Evolutionary conservation across 1,140 invertebrate species (phyloP), one percentile per base, ranked within the genome.

Genomic region (Rhagoletis zephyria): DNA sequence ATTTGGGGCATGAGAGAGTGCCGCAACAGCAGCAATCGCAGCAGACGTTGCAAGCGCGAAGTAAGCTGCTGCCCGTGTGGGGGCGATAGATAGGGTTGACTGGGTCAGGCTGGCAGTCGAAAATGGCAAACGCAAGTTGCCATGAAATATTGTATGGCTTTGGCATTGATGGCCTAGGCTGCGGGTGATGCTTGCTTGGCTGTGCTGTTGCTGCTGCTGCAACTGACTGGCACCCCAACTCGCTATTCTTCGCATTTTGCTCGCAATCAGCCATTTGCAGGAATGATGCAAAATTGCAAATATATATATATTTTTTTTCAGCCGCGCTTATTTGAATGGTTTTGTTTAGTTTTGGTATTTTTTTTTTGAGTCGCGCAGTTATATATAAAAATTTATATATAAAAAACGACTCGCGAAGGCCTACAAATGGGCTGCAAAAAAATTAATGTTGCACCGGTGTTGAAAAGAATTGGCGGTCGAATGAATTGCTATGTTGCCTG

Each of bases 101-200:
- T 67, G 30, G 5, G 48, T 10, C 74, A 19, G 48, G n/a, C 74
- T 30, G 74, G n/a, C 74, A 77, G 70, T 81, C 19, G 30, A 30
- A 30, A 56, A 10, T 6, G 16, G 45, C 74, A 56, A 56, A 56
- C 48, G 74, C 74, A 45, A n/a, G 74, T 56, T 30, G 16, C 74
- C 74, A 48, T 81, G 74, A 81, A 81, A 81, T 81, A 56, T 56
- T 81, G 6, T 81, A 56, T 59, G 74, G 74, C 74, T 81, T 81
- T 81, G 74, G 74, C 74, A 81, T 81, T 81, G 74, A 59, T 81
- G 45, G 74, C 74, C 9, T 56, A 56, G 48, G 14, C n/a, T 42
- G 19, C n/a, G 48, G n/a, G 7, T n/a, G 51, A 4, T 30, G 74
- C 14, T 81, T 81, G 48, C 74, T 30, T 14, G 48, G 74, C 74